phyloP scores from a whole-genome alignment of 2,888 invertebrate species.

The Esperia sulphurella region DNA sequence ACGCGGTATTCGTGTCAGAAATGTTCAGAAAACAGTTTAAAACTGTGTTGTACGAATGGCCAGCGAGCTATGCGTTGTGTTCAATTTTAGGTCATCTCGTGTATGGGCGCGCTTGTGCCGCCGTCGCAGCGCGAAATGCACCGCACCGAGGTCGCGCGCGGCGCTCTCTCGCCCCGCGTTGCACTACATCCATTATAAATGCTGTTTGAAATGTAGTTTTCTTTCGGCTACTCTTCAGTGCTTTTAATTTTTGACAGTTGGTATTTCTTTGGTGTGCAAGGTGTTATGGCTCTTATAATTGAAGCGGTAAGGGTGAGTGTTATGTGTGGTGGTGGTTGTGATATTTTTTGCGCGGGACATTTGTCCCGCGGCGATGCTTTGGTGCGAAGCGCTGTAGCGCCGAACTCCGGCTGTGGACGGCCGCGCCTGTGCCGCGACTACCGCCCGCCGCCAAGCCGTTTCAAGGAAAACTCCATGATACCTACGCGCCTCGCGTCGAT shows the following conservation, averaged over 20 bases:
- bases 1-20: conserved; percentile 52
- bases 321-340: conserved; percentile 40
- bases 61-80: conserved; percentile 57
- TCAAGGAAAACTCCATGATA: conserved; percentile 66
- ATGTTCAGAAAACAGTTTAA: conserved; percentile 61
- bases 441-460: conserved; percentile 46
- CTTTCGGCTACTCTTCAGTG: conserved; percentile 70
- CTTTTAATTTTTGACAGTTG: conserved; percentile 80
- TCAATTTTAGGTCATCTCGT: conserved; percentile 78
- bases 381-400: conserved; percentile 49
- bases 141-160: conserved; percentile 73
- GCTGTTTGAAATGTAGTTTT: conserved; percentile 68
- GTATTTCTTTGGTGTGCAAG: conserved; percentile 57
- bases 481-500: conserved; percentile 44
- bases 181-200: conserved; percentile 69
- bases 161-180: conserved; percentile 57
- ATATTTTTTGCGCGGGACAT: conserved; percentile 74
- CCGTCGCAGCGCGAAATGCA: conserved; percentile 72
- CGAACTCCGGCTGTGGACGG: conserved; percentile 26
- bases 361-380: conserved; percentile 59
- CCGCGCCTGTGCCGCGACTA: conserved; percentile 11
- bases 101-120: conserved; percentile 67
- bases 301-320: conserved; percentile 57
- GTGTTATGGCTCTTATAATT: conserved; percentile 57
- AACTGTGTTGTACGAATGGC: conserved; percentile 47